Base-by-base conservation (phyloP, 2,888 invertebrate genomes). In the Stegana nigrithorax region DNA sequence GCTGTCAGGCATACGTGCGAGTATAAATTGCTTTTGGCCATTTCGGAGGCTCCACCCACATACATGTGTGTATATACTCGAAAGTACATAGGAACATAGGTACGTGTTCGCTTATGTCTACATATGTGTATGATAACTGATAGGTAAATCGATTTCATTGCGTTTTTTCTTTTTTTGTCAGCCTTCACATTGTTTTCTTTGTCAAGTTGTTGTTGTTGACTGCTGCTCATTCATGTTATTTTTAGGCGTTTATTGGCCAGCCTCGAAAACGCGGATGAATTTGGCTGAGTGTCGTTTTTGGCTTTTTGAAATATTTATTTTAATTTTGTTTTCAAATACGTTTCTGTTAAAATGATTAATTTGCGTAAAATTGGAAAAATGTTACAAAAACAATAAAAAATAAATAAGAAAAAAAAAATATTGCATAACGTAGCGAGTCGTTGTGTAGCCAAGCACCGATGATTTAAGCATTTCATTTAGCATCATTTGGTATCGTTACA, bases 121-220 rank as follows among this genome's bases (percentile, higher is more conserved):
- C 36, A 55, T 53, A 36, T 59, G 50, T 66, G 68, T 57, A 63
- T 27, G 45, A 32, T 32, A 36, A 55, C 21, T 55, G 23, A 73
- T 77, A 76, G 74, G 78, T 75, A 75, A 78, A 75, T 75, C 75
- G 75, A 75, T 75, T 74, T 62, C 70, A 66, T 70, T 66, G 19
- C 14, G 21, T 60, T 75, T 66, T 55, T 57, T 27, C 62, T 51
- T 66, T 66, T 57, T 25, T 59, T 64, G 6, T 29, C 10, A 29
- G 6, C 10, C 10, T 64, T 62, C 19, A 8, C 2, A 17, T 12
- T 4, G 1, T 61, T 26, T 63, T 55, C 7, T 23, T 36, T 21
- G n/a, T 32, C 12, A n/a, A n/a, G 32, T 47, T 23, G 6, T 4
- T 50, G 14, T n/a, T 23, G 17, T 26, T 23, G 55, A 6, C 12